phyloP scores from a whole-genome alignment of 2,113 vertebrate species.

The Polypterus senegalus region DNA sequence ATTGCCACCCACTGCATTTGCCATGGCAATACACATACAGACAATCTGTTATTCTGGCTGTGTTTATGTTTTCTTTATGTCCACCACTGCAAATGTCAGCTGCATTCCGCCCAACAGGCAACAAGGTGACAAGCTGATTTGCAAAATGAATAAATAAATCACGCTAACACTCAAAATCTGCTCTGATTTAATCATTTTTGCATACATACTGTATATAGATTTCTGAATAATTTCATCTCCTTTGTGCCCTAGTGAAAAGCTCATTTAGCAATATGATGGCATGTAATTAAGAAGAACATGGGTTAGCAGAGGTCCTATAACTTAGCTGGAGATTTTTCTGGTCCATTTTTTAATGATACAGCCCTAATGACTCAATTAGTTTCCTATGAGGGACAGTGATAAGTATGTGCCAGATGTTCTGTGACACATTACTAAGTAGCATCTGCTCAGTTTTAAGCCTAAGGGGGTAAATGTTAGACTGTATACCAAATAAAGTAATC shows the following conservation, averaged over 20 bases:
- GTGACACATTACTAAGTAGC: conserved; percentile 35
- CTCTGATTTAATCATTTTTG: too few species aligned
- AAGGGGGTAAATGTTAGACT: conserved; percentile 2
- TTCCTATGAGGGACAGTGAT: conserved; percentile 37
- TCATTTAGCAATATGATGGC: conserved; percentile 41
- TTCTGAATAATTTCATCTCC: conserved; percentile 21
- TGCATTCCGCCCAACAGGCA: too few species aligned
- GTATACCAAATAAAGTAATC: background rate
- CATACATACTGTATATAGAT: too few species aligned
- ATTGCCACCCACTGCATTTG: too few species aligned
- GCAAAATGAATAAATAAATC: too few species aligned
- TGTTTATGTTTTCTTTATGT: too few species aligned
- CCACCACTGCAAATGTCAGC: too few species aligned
- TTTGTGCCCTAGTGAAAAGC: conserved; percentile 27
- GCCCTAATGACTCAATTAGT: conserved; percentile 45
- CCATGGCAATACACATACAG: too few species aligned
- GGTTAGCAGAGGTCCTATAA: conserved; percentile 29
- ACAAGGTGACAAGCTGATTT: too few species aligned
- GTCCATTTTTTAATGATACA: conserved; percentile 39
- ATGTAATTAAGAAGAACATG: conserved; percentile 34
- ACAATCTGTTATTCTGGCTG: too few species aligned
- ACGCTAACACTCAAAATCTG: too few species aligned
- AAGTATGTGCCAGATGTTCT: conserved; percentile 38
- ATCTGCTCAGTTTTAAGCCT: conserved; percentile 23
- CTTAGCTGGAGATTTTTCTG: conserved; percentile 29